Conservation (phyloP, 2,113 vertebrate genomes). For the Malurus alboscapulatus region DNA sequence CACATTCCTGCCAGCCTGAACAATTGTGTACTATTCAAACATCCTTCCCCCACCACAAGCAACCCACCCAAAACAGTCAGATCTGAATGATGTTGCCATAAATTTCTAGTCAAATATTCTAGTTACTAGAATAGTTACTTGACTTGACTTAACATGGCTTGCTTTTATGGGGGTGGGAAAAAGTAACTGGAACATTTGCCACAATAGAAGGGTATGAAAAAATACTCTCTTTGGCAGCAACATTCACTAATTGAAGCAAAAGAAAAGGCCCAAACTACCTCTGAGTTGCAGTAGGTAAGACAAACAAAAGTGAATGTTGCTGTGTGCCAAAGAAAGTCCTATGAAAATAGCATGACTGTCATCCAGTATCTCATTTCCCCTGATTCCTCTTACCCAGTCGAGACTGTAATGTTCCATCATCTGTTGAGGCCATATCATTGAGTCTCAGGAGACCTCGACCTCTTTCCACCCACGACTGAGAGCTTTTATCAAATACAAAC, state of each 20-base stretch:
- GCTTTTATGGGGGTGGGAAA: neutral
- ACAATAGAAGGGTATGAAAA: neutral
- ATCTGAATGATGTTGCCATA: neutral
- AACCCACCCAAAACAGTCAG: neutral
- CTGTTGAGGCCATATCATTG: constrained; percentile 96
- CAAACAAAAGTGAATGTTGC: neutral
- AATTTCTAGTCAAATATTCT: neutral
- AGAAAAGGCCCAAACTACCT: neutral
- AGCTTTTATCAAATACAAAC: constrained; percentile 95
- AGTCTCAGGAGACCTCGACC: constrained; percentile 94
- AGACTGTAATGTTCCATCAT: constrained; percentile 92
- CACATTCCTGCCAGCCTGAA: neutral
- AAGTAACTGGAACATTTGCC: neutral
- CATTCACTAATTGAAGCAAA: neutral
- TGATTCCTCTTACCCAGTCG: constrained; percentile 84
- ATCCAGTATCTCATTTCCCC: neutral
- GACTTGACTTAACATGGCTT: neutral
- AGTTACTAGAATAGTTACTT: neutral
- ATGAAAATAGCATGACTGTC: neutral
- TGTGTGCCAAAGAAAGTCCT: neutral
- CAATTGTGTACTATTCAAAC: rapidly evolving
- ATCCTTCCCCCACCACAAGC: neutral
- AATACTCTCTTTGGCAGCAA: neutral
- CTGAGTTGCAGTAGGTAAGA: neutral
- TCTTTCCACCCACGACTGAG: constrained; percentile 98